These are phyloP conservation scores for Hippocampus kuda DNA, from an alignment of 2,797 vertebrate genomes.

Conservation along the genomic window DNA sequence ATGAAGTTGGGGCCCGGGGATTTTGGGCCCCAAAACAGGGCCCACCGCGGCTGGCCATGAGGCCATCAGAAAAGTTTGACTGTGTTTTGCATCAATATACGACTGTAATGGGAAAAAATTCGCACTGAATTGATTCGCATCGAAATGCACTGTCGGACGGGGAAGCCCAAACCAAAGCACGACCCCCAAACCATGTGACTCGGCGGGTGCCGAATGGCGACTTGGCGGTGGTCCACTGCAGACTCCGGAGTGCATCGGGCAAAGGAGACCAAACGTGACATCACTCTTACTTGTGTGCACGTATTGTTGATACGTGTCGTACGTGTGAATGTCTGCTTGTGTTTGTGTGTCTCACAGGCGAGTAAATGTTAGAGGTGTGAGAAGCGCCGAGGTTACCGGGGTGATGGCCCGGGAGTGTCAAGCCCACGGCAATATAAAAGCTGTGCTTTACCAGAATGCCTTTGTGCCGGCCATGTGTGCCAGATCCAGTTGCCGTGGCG, in stretches of 20 bases:
- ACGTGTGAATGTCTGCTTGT: constrained; percentile 17
- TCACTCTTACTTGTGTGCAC: constrained; percentile 36
- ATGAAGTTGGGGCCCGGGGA: too few species aligned
- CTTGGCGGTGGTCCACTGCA: not conserved
- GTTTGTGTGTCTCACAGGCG: constrained; percentile 23
- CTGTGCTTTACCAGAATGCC: constrained; percentile 65
- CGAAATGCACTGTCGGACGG: too few species aligned
- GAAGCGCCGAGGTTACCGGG: constrained; percentile 55
- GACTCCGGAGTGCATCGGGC: too few species aligned
- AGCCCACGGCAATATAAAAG: constrained; percentile 68
- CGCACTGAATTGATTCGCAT: not conserved
- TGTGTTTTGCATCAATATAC: too few species aligned
- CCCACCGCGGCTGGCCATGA: too few species aligned
- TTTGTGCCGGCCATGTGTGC: constrained; percentile 57
- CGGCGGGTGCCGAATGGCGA: too few species aligned
- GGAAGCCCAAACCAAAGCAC: too few species aligned
- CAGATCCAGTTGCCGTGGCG: constrained; percentile 56
- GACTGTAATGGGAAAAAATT: too few species aligned
- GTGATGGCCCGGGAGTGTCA: constrained; percentile 57
- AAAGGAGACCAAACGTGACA: constrained; percentile 13
- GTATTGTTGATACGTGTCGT: constrained; percentile 5
- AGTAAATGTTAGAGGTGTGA: constrained; percentile 62
- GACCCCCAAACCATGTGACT: too few species aligned
- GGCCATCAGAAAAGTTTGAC: not conserved
- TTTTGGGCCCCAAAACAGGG: not conserved